Evolutionary conservation across 2,888 invertebrate species (phyloP).

Genomic region (Globia sparganii): DNA sequence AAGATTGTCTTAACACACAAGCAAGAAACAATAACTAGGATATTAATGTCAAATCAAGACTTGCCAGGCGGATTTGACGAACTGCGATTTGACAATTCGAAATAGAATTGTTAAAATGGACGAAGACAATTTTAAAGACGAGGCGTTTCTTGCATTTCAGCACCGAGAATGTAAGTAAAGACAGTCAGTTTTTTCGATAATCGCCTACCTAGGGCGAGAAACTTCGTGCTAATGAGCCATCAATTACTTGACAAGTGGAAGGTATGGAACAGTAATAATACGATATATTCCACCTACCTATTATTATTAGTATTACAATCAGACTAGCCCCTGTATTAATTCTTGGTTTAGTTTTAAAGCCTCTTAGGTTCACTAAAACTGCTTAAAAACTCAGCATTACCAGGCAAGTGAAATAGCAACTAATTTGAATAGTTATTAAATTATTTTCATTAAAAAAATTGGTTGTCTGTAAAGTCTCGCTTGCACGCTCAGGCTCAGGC

Average conservation of each 20-base stretch:
- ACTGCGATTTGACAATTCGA: not conserved
- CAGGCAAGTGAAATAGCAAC: not conserved
- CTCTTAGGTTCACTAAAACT: conserved; percentile 45
- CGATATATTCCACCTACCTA: conserved; percentile 38
- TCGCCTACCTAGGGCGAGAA: too few relatives aligned
- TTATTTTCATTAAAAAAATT: too few relatives aligned
- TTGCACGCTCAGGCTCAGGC: too few relatives aligned
- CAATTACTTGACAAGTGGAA: conserved; percentile 6
- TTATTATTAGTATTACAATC: conserved; percentile 43
- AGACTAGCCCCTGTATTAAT: conserved; percentile 61
- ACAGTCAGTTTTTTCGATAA: not conserved
- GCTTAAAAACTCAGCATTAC: conserved; percentile 20
- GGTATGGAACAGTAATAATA: conserved; percentile 13
- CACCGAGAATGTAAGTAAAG: not conserved
- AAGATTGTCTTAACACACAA: not conserved
- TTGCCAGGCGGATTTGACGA: not conserved
- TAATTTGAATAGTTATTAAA: not conserved
- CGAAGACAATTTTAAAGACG: not conserved
- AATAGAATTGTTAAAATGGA: not conserved
- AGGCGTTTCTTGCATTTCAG: not conserved
- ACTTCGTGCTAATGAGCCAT: conserved; percentile 17
- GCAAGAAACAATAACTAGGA: not conserved
- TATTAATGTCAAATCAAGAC: not conserved
- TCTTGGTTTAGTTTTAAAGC: conserved; percentile 54
- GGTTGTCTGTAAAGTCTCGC: too few relatives aligned